Percentiles rank a stretch among this genome's conserved stretches.
These are phyloP conservation scores for Coelopa pilipes DNA, from an alignment of 2,888 invertebrate genomes.

Conservation along the genomic window DNA sequence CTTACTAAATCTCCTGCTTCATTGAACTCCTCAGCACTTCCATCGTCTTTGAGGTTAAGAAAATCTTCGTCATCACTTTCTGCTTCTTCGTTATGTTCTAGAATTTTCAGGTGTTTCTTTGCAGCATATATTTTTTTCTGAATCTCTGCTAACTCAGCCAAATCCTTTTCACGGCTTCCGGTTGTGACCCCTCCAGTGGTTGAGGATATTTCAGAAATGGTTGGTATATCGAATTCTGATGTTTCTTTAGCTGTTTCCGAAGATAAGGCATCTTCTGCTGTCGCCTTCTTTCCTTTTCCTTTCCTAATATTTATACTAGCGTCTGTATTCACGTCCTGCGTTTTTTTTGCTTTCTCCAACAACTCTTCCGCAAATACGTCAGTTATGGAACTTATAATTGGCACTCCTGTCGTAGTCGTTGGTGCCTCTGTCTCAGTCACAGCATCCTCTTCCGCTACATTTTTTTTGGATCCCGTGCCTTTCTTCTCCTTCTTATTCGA, in stretches of 20 bases:
- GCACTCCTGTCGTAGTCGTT: conserved; percentile 37
- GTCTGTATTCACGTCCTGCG: conserved; percentile 53
- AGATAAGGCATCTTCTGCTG: conserved; percentile 40
- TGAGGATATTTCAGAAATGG: conserved; percentile 66
- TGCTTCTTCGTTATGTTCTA: conserved; percentile 61
- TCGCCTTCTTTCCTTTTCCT: conserved; percentile 50
- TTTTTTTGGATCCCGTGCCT: conserved; percentile 46
- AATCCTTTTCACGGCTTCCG: conserved; percentile 64
- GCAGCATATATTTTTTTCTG: conserved; percentile 74
- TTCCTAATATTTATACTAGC: conserved; percentile 58
- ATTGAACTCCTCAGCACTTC: conserved; percentile 65
- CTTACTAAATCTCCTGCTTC: conserved; percentile 48
- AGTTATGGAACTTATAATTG: conserved; percentile 68
- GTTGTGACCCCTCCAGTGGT: conserved; percentile 47
- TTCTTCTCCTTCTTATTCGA: conserved; percentile 52
- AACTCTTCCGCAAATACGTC: conserved; percentile 75
- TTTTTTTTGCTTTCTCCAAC: conserved; percentile 66
- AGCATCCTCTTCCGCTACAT: conserved; percentile 44
- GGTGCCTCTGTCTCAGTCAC: conserved; percentile 40
- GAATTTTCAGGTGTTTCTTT: conserved; percentile 69
- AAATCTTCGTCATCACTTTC: conserved; percentile 76
- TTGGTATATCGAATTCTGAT: conserved; percentile 69
- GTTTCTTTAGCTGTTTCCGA: conserved; percentile 56
- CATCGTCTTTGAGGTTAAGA: conserved; percentile 74
- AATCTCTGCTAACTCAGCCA: conserved; percentile 70